Base-by-base conservation (phyloP, 2,888 invertebrate genomes). In the Mimachlamys varia region DNA sequence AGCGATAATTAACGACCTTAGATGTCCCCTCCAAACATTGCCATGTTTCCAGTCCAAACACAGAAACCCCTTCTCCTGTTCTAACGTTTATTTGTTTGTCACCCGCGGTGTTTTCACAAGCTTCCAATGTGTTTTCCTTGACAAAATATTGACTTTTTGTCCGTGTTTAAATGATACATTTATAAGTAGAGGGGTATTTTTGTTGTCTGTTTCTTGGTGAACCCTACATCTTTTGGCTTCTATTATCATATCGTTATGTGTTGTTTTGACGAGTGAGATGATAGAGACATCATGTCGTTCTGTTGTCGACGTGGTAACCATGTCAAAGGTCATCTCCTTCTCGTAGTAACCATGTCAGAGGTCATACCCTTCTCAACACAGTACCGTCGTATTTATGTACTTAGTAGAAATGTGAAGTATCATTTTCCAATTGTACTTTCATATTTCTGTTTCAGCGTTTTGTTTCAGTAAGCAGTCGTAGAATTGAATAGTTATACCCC, bases 61-160 rank as follows among this genome's bases (percentile, higher is more conserved):
- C 76, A 76, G 17, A 33, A 4, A 0, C 76, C 76, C 76, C 12
- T 76, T 76, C 76, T 33, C 33, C 76, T 76, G 76, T 33, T 33
- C 76, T 33, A 76, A 33, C 76, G 76, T 76, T 76, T 76, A 76
- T 76, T 76, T 76, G 76, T 76, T 76, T 33, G 76, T 76, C 76
- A 33, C 33, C 33, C 76, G 76, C 33, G 33, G 13, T 76, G 76
- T 76, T 76, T 76, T 76, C 76, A 76, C 76, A 76, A 76, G 76
- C 76, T 76, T 76, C 5, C 76, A 15, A 76, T 76, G 76, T 76
- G 76, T 76, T 76, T 76, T 76, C 76, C 76, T 76, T 76, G 76
- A 76, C 76, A 76, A 76, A 76, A 76, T 76, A 76, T 76, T 76
- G 27, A 76, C 76, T 76, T 76, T 76, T 76, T 76, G 76, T 76